phyloP scores from a whole-genome alignment of 1,140 invertebrate genomes.

The Myzus persicae region DNA sequence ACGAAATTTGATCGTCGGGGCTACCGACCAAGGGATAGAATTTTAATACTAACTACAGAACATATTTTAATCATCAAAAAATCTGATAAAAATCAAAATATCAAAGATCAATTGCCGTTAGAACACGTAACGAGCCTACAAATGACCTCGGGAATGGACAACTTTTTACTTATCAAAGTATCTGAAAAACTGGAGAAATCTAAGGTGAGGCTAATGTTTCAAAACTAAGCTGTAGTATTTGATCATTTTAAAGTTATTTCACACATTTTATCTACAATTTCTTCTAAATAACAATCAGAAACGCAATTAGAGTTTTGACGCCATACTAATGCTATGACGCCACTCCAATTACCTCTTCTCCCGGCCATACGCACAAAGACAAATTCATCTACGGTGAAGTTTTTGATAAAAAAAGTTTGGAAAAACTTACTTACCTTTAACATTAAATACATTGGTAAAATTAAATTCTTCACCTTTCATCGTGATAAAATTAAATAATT shows the following conservation, averaged over 20 bases:
- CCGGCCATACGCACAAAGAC: neutral
- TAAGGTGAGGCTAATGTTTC: neutral
- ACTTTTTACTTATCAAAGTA: conserved; percentile 37
- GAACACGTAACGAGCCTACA: neutral
- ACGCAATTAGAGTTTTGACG: neutral
- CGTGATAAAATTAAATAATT: neutral
- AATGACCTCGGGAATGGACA: conserved; percentile 42
- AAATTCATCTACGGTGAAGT: neutral
- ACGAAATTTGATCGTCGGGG: conserved; percentile 47
- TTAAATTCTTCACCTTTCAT: neutral
- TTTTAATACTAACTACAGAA: neutral
- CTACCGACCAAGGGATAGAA: neutral
- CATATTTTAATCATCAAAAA: neutral
- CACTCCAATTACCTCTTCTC: neutral
- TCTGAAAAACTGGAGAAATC: conserved; percentile 10
- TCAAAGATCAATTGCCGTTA: conserved; percentile 15
- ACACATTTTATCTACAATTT: neutral
- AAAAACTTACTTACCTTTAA: neutral
- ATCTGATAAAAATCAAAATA: conserved; percentile 5
- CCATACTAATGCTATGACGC: neutral
- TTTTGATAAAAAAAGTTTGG: neutral
- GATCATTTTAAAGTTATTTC: neutral
- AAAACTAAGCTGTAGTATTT: neutral
- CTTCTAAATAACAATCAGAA: neutral
- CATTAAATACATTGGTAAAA: neutral